phyloP scores from a whole-genome alignment of 2,888 invertebrate genomes.

The Dryadula phaetusa region DNA sequence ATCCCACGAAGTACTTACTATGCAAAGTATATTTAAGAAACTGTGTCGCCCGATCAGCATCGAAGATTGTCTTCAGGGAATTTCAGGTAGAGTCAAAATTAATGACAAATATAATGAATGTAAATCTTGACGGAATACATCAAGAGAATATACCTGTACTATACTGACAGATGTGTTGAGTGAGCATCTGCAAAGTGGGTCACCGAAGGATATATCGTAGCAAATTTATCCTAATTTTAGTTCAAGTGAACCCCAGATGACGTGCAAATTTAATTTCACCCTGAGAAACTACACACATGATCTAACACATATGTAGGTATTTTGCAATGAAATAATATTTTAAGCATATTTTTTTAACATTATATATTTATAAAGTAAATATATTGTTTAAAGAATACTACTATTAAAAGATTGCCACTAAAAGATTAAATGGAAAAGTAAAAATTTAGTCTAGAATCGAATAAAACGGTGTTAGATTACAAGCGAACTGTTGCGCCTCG shows the following conservation, averaged over 20 bases:
- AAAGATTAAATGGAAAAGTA: not conserved
- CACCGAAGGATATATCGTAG: slow-evolving; percentile 17
- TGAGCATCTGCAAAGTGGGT: slow-evolving; percentile 22
- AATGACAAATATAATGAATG: slow-evolving; percentile 25
- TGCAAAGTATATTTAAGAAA: slow-evolving; percentile 33
- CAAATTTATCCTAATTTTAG: slow-evolving; percentile 22
- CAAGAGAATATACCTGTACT: not conserved
- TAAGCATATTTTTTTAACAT: too few species aligned
- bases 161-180: slow-evolving; percentile 4
- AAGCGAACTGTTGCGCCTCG: slow-evolving; percentile 73
- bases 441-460: slow-evolving; percentile 10
- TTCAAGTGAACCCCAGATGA: slow-evolving; percentile 6
- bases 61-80: slow-evolving; percentile 20
- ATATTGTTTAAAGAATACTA: not conserved
- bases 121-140: slow-evolving; percentile 14
- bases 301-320: not conserved
- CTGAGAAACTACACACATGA: not conserved
- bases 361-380: not conserved
- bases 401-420: not conserved
- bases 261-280: slow-evolving; percentile 4
- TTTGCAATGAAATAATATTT: too few species aligned
- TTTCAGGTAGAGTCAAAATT: slow-evolving; percentile 18
- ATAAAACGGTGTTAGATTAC: slow-evolving; percentile 54
- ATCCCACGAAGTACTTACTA: slow-evolving; percentile 19
- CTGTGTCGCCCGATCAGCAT: slow-evolving; percentile 20